phyloP scores from a whole-genome alignment of 2,113 vertebrate genomes.

The Cyrtonyx montezumae region DNA sequence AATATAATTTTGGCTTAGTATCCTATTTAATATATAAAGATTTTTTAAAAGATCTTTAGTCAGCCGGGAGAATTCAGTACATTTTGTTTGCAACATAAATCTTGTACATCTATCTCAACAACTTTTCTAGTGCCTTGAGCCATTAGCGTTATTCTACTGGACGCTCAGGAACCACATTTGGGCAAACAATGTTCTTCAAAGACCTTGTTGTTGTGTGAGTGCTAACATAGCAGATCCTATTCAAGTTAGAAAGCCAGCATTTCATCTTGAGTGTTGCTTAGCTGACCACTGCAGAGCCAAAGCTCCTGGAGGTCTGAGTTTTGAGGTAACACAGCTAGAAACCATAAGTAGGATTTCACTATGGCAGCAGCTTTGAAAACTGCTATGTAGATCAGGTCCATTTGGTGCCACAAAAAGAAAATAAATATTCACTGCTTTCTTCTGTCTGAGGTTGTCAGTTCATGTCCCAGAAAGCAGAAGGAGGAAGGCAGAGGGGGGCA shows the following conservation, averaged over 20 bases:
- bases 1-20: not conserved
- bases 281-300: not conserved
- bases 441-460: not conserved
- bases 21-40: not conserved
- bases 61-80: not conserved
- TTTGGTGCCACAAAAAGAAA: not conserved
- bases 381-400: not conserved
- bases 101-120: not conserved
- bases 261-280: not conserved
- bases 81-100: not conserved
- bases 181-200: not conserved
- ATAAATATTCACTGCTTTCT: slow-evolving; percentile 16
- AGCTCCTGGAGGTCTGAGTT: not conserved
- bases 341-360: not conserved
- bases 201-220: not conserved
- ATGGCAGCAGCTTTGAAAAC: not conserved
- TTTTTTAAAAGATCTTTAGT: not conserved
- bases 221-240: not conserved
- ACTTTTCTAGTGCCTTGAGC: not conserved
- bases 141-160: not conserved
- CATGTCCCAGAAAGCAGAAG: not conserved
- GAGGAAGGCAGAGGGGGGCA: not conserved
- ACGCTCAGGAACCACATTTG: not conserved
- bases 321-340: not conserved
- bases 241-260: not conserved